Conservation (phyloP, 2,888 invertebrate genomes). For the Agriopis marginaria region DNA sequence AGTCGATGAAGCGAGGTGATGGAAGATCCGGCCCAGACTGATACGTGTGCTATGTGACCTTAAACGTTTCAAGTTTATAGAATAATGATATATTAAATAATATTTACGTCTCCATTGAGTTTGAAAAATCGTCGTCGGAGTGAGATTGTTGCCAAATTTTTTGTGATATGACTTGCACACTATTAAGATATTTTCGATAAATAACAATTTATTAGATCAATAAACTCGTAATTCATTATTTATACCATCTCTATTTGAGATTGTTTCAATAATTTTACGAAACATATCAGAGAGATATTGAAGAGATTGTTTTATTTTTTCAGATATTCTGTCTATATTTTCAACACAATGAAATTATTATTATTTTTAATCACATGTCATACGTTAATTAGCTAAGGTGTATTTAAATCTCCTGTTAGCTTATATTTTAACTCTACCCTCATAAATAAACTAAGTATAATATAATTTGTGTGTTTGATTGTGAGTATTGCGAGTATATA, state of each 20-base stretch:
- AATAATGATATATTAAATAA: constrained; percentile 16
- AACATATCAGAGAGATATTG: background rate
- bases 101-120: constrained; percentile 41
- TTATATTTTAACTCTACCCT: constrained; percentile 50
- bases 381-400: constrained; percentile 16
- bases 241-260: background rate
- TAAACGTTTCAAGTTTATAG: constrained; percentile 1
- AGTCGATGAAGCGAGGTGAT: background rate
- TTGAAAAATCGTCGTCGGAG: constrained; percentile 44
- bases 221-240: background rate
- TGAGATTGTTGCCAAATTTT: constrained; percentile 73
- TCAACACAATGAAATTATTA: background rate
- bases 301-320: constrained; percentile 7
- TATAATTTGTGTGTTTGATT: constrained; percentile 57
- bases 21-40: background rate
- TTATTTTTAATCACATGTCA: constrained; percentile 7
- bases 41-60: background rate
- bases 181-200: constrained; percentile 58
- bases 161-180: constrained; percentile 49
- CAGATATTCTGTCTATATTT: background rate
- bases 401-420: constrained; percentile 51
- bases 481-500: constrained; percentile 57
- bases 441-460: constrained; percentile 25
- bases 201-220: constrained; percentile 37
- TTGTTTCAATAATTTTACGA: constrained; percentile 4